Evolutionary conservation across 2,113 vertebrate genomes (phyloP).

Genomic region (Otis tarda): DNA sequence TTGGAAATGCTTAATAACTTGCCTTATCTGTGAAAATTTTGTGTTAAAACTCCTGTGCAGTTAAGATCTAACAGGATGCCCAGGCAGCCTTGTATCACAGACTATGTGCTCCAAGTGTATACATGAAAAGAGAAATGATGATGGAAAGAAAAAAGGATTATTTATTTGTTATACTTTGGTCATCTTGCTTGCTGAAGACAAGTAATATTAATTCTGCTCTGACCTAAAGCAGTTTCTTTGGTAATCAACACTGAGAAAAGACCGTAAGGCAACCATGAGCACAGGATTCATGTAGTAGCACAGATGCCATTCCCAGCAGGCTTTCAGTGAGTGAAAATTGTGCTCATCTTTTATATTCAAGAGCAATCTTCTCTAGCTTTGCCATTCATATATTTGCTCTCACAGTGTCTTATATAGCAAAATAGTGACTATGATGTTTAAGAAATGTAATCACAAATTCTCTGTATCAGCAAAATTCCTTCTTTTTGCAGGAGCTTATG

Average conservation of each 20-base stretch:
- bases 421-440: not conserved
- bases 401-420: not conserved
- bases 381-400: not conserved
- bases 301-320: not conserved
- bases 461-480: not conserved
- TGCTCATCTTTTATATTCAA: slow-evolving; percentile 19
- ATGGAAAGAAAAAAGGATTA: not conserved
- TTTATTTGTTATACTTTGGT: not conserved
- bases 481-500: not conserved
- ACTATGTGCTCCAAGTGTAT: not conserved
- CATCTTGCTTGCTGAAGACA: not conserved
- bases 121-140: not conserved
- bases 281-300: not conserved
- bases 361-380: not conserved
- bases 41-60: not conserved
- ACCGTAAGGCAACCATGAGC: not conserved
- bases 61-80: not conserved
- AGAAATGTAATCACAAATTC: not conserved
- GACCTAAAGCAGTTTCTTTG: not conserved
- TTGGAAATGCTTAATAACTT: not conserved
- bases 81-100: not conserved
- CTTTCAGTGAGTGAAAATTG: not conserved
- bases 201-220: not conserved
- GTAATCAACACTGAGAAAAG: not conserved
- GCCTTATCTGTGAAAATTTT: not conserved